phyloP scores from a whole-genome alignment of 1,140 invertebrate species.

The Belonocnema kinseyi region DNA sequence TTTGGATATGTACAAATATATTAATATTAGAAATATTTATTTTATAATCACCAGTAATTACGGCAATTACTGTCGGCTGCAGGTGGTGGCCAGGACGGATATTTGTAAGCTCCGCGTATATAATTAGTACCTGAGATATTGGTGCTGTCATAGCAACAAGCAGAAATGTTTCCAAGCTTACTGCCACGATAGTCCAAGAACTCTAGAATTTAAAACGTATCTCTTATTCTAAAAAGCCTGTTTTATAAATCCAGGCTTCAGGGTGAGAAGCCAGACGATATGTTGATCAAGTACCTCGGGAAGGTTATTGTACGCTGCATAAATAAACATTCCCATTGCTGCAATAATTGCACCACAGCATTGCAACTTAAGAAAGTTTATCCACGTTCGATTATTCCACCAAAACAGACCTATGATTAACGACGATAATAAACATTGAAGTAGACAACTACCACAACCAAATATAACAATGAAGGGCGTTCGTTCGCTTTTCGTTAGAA shows the following conservation, averaged over 20 bases:
- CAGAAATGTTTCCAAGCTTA: conserved; percentile 75
- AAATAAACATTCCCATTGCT: conserved; percentile 80
- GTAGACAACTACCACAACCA: conserved; percentile 78
- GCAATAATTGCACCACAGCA: conserved; percentile 79
- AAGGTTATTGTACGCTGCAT: conserved; percentile 77
- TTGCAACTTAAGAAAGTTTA: conserved; percentile 82
- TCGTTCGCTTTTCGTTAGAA: conserved; percentile 56
- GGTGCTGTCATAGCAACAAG: conserved; percentile 78
- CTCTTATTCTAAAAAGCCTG: conserved; percentile 2
- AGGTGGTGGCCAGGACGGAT: conserved; percentile 74
- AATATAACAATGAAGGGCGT: conserved; percentile 76
- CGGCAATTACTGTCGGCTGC: conserved; percentile 77
- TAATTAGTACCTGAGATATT: conserved; percentile 77
- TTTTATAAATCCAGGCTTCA: not conserved
- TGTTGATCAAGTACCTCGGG: conserved; percentile 71
- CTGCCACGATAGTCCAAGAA: conserved; percentile 70
- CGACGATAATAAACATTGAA: conserved; percentile 77
- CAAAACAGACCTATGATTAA: conserved; percentile 78
- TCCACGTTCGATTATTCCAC: conserved; percentile 78
- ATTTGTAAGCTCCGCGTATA: conserved; percentile 77
- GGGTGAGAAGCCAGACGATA: not conserved
- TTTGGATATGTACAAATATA: not conserved
- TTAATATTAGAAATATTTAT: conserved; percentile 14
- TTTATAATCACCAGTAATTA: conserved; percentile 74
- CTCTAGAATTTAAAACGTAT: conserved; percentile 61